Percentiles rank a stretch among this genome's conserved stretches.
phyloP scores from a whole-genome alignment of 2,113 vertebrate species.

The Bambusicola thoracicus region DNA sequence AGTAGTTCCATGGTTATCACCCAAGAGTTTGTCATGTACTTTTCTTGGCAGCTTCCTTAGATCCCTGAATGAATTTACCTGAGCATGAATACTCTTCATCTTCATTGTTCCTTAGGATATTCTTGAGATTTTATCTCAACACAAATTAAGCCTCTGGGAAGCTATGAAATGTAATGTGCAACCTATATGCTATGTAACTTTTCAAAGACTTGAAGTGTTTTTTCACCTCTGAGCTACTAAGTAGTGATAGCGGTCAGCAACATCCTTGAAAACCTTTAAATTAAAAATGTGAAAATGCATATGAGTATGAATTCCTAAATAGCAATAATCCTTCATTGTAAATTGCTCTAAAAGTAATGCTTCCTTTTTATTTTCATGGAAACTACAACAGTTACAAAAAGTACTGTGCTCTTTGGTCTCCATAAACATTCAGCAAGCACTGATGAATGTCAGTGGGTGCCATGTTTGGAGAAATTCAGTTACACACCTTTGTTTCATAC shows the following conservation, averaged over 20 bases:
- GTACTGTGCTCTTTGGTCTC: no score
- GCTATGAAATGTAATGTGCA: neutral
- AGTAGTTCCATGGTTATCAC: neutral
- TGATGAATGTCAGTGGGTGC: no score
- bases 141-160: conserved; percentile 7
- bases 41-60: neutral
- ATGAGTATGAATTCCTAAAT: neutral
- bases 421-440: no score
- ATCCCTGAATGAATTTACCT: neutral
- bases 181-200: neutral
- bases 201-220: neutral
- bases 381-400: no score
- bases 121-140: neutral
- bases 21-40: neutral
- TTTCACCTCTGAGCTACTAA: neutral
- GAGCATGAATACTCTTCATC: neutral
- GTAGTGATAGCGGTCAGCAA: neutral
- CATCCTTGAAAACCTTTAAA: neutral
- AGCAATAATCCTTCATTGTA: neutral
- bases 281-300: neutral
- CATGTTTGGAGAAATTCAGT: no score
- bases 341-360: neutral
- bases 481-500: no score
- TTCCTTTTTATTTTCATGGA: neutral
- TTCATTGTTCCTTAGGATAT: neutral